Evolutionary conservation across 2,797 vertebrate genomes (phyloP).

Genomic region (Ctenochaetus hawaiiensis): DNA sequence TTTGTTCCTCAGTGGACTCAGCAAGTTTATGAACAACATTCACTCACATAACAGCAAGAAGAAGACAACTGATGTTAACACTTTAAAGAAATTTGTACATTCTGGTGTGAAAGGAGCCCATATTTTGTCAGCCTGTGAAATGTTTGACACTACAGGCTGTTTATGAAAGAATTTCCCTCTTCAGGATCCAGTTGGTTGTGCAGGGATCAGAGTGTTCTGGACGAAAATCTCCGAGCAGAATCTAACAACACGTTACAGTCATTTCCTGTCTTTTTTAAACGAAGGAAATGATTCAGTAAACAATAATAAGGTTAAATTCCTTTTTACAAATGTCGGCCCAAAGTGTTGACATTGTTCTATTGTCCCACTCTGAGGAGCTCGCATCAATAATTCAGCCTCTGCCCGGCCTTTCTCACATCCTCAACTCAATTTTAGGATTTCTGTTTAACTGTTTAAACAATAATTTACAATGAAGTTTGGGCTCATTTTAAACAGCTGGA

Average conservation of each 20-base stretch:
- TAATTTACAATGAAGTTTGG: not conserved
- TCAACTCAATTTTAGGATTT: not conserved
- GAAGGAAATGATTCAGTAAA: constrained; percentile 44
- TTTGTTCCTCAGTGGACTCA: not conserved
- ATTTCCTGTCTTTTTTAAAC: constrained; percentile 54
- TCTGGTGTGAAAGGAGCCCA: too few relatives aligned
- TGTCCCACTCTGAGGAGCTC: constrained; percentile 18
- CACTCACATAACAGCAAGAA: not conserved
- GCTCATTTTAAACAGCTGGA: not conserved
- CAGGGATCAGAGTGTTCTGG: not conserved
- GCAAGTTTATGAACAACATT: too few relatives aligned
- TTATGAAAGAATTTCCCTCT: constrained; percentile 23
- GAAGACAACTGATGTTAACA: not conserved
- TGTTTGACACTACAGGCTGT: not conserved
- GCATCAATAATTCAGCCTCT: constrained; percentile 34
- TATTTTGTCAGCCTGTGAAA: too few relatives aligned
- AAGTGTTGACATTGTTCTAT: constrained; percentile 46
- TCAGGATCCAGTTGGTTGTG: not conserved
- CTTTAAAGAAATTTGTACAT: too few relatives aligned
- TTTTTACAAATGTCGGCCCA: constrained; percentile 25
- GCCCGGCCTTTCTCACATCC: constrained; percentile 18
- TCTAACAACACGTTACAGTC: constrained; percentile 32
- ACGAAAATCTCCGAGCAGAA: not conserved
- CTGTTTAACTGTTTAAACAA: not conserved
- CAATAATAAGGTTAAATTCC: constrained; percentile 33